Percentiles rank a stretch among this genome's conserved stretches.
Conservation (phyloP, 2,113 vertebrate species). For the Protomyctophum bolini region DNA sequence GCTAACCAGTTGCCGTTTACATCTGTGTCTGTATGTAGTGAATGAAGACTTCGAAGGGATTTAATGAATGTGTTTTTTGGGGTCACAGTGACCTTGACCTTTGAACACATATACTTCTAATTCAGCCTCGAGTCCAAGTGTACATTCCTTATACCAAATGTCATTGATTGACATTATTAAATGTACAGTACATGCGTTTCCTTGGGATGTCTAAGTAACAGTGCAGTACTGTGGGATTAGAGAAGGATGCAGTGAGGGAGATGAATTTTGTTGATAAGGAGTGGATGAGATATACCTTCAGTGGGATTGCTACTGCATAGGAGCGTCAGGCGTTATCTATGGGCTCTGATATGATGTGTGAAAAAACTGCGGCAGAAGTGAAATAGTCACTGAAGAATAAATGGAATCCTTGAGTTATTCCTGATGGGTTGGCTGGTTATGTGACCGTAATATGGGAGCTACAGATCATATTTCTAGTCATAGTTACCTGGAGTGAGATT, state of each 20-base stretch:
- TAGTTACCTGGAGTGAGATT: too few species aligned
- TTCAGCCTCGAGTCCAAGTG: too few species aligned
- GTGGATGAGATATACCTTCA: conserved; percentile 7
- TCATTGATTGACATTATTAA: too few species aligned
- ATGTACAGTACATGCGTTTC: too few species aligned
- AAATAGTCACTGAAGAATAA: conserved; percentile 49
- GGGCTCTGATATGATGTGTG: conserved; percentile 16
- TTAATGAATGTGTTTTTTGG: too few species aligned
- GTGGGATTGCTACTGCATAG: not conserved
- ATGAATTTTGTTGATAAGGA: conserved; percentile 43
- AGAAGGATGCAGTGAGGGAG: not conserved
- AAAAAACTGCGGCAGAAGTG: conserved; percentile 50
- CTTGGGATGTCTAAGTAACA: too few species aligned
- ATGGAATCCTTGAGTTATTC: conserved; percentile 55
- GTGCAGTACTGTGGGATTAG: not conserved
- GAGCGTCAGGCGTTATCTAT: conserved; percentile 13
- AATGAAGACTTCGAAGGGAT: too few species aligned
- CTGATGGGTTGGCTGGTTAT: conserved; percentile 24
- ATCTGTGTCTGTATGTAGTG: too few species aligned
- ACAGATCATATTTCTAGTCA: too few species aligned
- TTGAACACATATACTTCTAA: too few species aligned
- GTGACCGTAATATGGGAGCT: not conserved
- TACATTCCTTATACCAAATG: too few species aligned
- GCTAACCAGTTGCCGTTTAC: not conserved
- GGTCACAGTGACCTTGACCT: too few species aligned